A percentile compares a stretch with the other conserved stretches of the same genome.
Evolutionary conservation across 2,888 invertebrate genomes (phyloP).

Genomic region (Dorcus parallelipipedus): DNA sequence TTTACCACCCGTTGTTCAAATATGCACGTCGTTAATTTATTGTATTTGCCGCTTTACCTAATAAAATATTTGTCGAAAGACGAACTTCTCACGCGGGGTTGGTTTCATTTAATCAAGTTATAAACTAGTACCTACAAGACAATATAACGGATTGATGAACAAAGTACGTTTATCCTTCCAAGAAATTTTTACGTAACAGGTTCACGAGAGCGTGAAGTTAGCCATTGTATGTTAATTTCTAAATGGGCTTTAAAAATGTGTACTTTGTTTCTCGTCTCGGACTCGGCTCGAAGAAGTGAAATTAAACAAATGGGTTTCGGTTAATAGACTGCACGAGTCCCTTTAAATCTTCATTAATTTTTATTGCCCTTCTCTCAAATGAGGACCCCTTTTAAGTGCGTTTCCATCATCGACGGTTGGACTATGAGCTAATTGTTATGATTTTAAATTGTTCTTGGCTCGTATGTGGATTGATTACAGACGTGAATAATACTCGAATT

Average conservation of each 20-base stretch:
- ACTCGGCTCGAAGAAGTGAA: background rate
- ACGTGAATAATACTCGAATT: no score
- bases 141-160: background rate
- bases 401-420: no score
- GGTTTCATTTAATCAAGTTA: background rate
- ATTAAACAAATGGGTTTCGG: slow-evolving; percentile 1
- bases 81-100: no score
- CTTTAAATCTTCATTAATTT: slow-evolving; percentile 4
- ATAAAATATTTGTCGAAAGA: no score
- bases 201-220: slow-evolving; percentile 12
- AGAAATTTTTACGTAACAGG: slow-evolving; percentile 15
- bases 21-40: no score
- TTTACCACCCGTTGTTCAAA: no score
- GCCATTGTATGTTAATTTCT: slow-evolving; percentile 15
- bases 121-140: background rate
- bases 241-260: slow-evolving; percentile 8
- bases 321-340: slow-evolving; percentile 1
- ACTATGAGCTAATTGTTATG: no score
- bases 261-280: slow-evolving; percentile 3
- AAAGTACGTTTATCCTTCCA: slow-evolving; percentile 6
- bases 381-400: no score
- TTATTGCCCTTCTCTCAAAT: background rate
- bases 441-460: no score
- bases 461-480: no score
- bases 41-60: no score